Percentiles rank a stretch among this genome's conserved stretches.
Evolutionary conservation across 2,113 vertebrate species (phyloP).

Genomic region (Felis catus): DNA sequence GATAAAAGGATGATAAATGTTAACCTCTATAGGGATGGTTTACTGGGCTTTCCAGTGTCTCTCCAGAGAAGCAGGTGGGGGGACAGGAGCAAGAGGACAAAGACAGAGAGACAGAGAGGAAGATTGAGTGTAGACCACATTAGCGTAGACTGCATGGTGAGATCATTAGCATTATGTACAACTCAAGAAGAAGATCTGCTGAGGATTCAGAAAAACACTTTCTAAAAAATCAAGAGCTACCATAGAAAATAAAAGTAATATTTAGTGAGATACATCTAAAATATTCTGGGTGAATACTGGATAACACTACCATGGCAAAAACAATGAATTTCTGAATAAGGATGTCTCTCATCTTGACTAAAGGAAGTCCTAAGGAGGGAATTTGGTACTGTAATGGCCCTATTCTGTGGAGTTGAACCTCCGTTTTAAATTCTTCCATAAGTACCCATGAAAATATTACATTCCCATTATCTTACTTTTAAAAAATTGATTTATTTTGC

Average conservation of each 20-base stretch:
- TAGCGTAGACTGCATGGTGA: not conserved
- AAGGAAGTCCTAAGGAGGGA: not conserved
- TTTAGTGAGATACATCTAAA: not conserved
- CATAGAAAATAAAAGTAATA: not conserved
- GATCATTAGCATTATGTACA: not conserved
- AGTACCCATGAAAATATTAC: not conserved
- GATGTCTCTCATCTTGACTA: not conserved
- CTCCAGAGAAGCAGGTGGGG: not conserved
- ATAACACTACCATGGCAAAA: not conserved
- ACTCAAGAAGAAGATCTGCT: not conserved
- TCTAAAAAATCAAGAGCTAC: not conserved
- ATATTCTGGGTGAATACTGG: not conserved
- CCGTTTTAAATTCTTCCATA: not conserved
- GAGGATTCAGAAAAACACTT: not conserved
- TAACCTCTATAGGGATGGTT: not conserved
- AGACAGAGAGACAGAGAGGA: not conserved
- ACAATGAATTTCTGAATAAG: not conserved
- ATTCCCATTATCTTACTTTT: not conserved
- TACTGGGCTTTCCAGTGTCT: not conserved
- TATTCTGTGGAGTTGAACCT: not conserved
- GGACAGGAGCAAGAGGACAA: not conserved
- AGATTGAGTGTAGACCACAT: rapidly evolving
- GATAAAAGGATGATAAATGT: not conserved
- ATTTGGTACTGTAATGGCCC: not conserved
- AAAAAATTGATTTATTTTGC: not conserved